Percentiles rank a stretch among this genome's conserved stretches.
Conservation (phyloP, 2,113 vertebrate species). For the Scophthalmus maximus region DNA sequence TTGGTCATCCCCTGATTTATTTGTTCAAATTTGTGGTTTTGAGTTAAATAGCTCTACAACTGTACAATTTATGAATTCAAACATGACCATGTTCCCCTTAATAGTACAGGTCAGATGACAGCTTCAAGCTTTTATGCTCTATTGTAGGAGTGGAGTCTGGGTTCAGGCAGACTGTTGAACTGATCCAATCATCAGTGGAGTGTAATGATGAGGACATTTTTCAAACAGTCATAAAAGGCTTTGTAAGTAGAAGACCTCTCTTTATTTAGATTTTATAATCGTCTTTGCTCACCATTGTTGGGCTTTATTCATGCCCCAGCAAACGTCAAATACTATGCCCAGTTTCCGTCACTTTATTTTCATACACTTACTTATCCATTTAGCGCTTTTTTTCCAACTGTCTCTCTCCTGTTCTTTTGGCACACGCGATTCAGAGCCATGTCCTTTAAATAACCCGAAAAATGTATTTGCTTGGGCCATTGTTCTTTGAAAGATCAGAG, state of each 20-base stretch:
- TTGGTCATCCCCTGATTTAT: neutral
- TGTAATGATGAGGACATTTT: neutral
- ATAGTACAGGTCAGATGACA: neutral
- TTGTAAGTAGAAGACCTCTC: too few relatives aligned
- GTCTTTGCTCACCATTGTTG: neutral
- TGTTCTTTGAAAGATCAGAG: conserved; percentile 26
- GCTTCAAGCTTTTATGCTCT: neutral
- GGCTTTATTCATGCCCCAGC: neutral
- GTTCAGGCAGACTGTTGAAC: neutral
- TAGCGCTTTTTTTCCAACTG: neutral
- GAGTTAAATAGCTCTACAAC: neutral
- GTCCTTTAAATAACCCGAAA: conserved; percentile 23
- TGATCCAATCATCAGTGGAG: neutral
- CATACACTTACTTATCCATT: neutral
- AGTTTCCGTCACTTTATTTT: neutral
- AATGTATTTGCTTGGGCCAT: conserved; percentile 25
- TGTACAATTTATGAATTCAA: too few relatives aligned
- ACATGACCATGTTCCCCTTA: neutral
- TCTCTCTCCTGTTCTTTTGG: conserved; percentile 7
- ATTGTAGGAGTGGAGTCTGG: neutral
- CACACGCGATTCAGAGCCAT: neutral
- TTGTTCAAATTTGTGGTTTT: neutral
- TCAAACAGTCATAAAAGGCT: neutral
- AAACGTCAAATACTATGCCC: neutral
- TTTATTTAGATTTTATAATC: neutral